Evolutionary conservation across 2,888 invertebrate genomes (phyloP), one percentile per base, ranked within the genome.

Genomic region (Phalangium opilio): DNA sequence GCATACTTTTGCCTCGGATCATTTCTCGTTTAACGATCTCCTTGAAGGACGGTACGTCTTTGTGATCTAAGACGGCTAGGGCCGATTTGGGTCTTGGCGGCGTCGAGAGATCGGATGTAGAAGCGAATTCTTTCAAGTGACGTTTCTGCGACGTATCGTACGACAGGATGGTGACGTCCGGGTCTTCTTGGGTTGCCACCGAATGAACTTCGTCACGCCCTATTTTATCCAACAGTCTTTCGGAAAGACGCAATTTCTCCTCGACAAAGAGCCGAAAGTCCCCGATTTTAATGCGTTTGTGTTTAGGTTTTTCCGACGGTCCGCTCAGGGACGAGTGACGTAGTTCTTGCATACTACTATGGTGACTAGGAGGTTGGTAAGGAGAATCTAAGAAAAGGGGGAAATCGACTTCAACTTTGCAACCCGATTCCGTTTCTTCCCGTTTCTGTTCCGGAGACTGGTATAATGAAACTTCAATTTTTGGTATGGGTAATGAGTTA

Each of bases 1-100:
- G 91, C 89, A 93, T 89, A 72, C 90, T 91, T 70, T 90, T 90
- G 51, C 91, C 90, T 72, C 91, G 86, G 51, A 85, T 81, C 44
- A 90, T 58, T 38, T 51, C 52, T 17, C 48, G 43, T 38, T 48
- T 51, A 27, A 27, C 27, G 14, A 47, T 43, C 15, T n/a, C 14
- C 4, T 50, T 33, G 34, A 43, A 48, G 7, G 51, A 50, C 18
- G 54, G 50, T 3, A 54, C 51, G 42, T 51, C 47, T 39, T 44
- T 51, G 39, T 53, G 51, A 32, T 49, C 51, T 27, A 58, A 52
- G 50, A 60, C 55, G 33, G 58, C 61, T 5, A 60, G 53, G 17
- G 61, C 58, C 5, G 61, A 62, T 35, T 58, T 55, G 3, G 60
- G 61, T 36, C 60, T 50, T 4, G 50, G 50, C n/a, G 55, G 54